phyloP scores from a whole-genome alignment of 2,888 invertebrate species.

The Andrena camellia region DNA sequence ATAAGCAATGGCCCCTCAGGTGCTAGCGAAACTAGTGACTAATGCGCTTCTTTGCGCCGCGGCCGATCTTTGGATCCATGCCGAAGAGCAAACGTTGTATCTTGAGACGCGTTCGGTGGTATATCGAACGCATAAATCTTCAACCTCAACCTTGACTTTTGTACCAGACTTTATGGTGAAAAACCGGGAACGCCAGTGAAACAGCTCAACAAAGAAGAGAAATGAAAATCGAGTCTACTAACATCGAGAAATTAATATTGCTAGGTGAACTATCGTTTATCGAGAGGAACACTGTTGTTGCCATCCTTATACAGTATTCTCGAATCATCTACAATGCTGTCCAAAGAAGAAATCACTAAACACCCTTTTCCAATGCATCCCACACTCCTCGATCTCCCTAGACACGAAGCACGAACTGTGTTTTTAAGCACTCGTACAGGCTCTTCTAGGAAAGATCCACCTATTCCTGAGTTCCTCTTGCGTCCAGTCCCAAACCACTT shows the following conservation, averaged over 20 bases:
- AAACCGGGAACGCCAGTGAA: not conserved
- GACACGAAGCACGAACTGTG: not conserved
- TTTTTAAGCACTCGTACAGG: not conserved
- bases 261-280: not conserved
- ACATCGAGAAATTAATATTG: not conserved
- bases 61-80: constrained; percentile 69
- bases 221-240: too few species aligned
- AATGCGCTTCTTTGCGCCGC: constrained; percentile 7
- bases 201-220: not conserved
- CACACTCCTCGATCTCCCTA: constrained; percentile 19
- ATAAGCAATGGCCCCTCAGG: not conserved
- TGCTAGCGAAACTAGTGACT: constrained; percentile 21
- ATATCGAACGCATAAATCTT: constrained; percentile 68
- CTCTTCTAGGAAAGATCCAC: not conserved
- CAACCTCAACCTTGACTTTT: constrained; percentile 69
- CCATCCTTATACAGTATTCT: not conserved
- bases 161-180: not conserved
- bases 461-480: not conserved
- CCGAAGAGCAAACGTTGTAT: constrained; percentile 61
- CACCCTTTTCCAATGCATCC: constrained; percentile 34
- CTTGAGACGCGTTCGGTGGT: constrained; percentile 51
- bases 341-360: not conserved
- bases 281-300: not conserved
- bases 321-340: not conserved
- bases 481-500: not conserved